These are phyloP conservation scores for Clitarchus hookeri DNA, from an alignment of 2,888 invertebrate species.

Conservation along the genomic window DNA sequence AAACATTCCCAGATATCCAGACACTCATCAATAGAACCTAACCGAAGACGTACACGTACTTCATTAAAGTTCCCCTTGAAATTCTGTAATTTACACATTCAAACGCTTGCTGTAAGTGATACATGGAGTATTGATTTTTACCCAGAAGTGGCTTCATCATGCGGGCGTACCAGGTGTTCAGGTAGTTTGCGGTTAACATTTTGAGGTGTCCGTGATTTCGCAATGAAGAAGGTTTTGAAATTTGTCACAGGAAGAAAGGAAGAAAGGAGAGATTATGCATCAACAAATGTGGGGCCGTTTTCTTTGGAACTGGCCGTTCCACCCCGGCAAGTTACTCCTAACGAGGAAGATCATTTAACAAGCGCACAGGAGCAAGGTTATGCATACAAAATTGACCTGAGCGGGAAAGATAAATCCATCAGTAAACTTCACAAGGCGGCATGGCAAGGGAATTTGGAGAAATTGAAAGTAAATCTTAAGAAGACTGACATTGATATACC, in stretches of 20 bases:
- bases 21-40: neutral
- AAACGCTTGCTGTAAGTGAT: neutral
- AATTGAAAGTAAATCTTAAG: conserved; percentile 48
- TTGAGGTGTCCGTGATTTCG: conserved; percentile 37
- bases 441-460: conserved; percentile 50
- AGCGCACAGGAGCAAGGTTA: conserved; percentile 35
- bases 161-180: neutral
- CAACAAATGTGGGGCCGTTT: conserved; percentile 31
- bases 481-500: conserved; percentile 48
- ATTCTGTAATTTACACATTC: neutral
- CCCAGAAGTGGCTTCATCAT: conserved; percentile 4
- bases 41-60: neutral
- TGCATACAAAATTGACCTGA: conserved; percentile 48
- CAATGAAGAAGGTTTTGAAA: conserved; percentile 50
- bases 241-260: conserved; percentile 50
- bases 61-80: neutral
- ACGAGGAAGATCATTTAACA: conserved; percentile 30
- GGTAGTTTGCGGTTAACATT: neutral
- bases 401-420: conserved; percentile 49
- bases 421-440: conserved; percentile 49
- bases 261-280: conserved; percentile 46
- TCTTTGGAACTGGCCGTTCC: conserved; percentile 31
- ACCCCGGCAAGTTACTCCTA: conserved; percentile 31
- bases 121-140: conserved; percentile 27
- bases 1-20: neutral